Percentiles rank a stretch among this genome's conserved stretches.
Evolutionary conservation across 2,797 vertebrate species (phyloP).

Genomic region (Arnoldichthys spilopterus): DNA sequence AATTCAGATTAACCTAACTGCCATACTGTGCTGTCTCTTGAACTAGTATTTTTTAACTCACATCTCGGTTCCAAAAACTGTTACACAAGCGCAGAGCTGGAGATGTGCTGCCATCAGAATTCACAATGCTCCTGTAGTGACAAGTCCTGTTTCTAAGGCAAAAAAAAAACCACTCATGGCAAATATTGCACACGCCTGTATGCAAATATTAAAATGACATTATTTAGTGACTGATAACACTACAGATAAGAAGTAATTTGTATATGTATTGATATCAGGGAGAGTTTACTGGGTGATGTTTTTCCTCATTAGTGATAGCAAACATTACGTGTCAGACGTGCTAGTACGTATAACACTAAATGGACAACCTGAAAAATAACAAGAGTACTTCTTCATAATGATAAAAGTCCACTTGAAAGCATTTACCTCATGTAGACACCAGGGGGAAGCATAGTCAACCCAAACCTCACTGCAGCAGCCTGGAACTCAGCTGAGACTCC

Average conservation of each 20-base stretch:
- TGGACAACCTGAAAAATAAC: neutral
- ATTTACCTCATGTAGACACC: slow-evolving; percentile 92
- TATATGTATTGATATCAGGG: neutral
- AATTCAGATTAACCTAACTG: neutral
- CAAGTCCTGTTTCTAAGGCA: slow-evolving; percentile 81
- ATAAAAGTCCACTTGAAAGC: neutral
- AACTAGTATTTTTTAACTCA: slow-evolving; percentile 59
- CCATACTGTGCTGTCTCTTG: neutral
- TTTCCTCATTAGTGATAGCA: neutral
- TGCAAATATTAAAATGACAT: neutral
- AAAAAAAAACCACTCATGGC: slow-evolving; percentile 6
- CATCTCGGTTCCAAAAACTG: slow-evolving; percentile 93
- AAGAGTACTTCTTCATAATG: neutral
- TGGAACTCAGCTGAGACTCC: slow-evolving; percentile 90
- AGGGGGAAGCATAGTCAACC: slow-evolving; percentile 89
- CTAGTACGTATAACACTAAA: neutral
- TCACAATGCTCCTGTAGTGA: slow-evolving; percentile 70
- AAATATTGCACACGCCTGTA: slow-evolving; percentile 1
- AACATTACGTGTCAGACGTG: neutral
- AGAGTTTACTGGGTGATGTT: slow-evolving; percentile 7
- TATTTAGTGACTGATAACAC: neutral
- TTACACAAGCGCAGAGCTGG: slow-evolving; percentile 89
- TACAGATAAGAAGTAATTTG: neutral
- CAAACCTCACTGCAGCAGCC: slow-evolving; percentile 79
- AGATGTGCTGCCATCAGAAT: slow-evolving; percentile 62